phyloP scores from a whole-genome alignment of 2,113 vertebrate genomes.

The Coturnix japonica region DNA sequence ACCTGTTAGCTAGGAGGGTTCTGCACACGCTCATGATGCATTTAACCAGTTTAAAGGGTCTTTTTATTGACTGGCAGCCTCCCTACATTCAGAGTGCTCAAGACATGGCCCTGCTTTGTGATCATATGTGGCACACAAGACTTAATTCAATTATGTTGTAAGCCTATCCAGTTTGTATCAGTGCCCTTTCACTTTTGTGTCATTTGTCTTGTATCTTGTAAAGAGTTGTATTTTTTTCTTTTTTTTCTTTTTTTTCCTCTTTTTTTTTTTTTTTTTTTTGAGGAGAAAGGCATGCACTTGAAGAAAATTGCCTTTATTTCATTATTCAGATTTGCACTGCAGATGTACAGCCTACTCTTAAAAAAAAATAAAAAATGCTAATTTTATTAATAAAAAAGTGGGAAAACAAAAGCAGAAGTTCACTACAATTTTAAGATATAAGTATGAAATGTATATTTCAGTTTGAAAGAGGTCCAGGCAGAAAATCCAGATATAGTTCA shows the following conservation, averaged over 20 bases:
- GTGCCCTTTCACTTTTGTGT: constrained; percentile 82
- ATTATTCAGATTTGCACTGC: constrained; percentile 68
- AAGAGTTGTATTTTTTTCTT: constrained; percentile 68
- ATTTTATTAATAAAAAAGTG: constrained; percentile 45
- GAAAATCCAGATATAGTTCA: background rate
- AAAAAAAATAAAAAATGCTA: background rate
- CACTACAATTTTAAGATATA: background rate
- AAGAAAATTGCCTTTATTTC: constrained; percentile 74
- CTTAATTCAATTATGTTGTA: constrained; percentile 87
- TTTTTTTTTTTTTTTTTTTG: constrained; percentile 46
- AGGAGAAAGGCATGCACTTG: constrained; percentile 57
- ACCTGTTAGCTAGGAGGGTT: constrained; percentile 91
- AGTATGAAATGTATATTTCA: rapidly evolving
- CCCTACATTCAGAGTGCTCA: constrained; percentile 78
- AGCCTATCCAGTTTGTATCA: constrained; percentile 87
- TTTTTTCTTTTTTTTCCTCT: constrained; percentile 5
- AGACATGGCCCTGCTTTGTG: constrained; percentile 81
- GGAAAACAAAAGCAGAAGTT: background rate
- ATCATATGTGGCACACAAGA: constrained; percentile 81
- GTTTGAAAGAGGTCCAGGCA: background rate
- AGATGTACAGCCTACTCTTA: constrained; percentile 65
- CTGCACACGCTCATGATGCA: constrained; percentile 81
- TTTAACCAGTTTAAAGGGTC: constrained; percentile 92
- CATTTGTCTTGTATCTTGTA: constrained; percentile 81
- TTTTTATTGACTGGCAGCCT: constrained; percentile 80